These are phyloP conservation scores for Phrynosoma platyrhinos DNA, from an alignment of 2,113 vertebrate genomes.

Conservation along the genomic window DNA sequence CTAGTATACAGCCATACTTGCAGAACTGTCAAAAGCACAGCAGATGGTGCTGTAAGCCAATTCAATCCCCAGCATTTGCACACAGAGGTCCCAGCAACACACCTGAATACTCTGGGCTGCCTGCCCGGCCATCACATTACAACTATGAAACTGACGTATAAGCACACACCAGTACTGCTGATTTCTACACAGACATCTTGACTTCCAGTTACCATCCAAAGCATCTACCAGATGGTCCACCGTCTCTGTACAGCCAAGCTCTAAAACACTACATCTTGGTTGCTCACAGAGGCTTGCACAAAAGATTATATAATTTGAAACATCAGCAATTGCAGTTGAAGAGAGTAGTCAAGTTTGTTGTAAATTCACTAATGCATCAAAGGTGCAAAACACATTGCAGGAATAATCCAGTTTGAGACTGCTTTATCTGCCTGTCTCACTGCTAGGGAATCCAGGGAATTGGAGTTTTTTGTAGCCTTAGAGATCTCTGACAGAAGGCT, in stretches of 20 bases:
- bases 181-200: not conserved
- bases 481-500: no score
- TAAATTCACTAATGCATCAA: not conserved
- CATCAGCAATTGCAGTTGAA: not conserved
- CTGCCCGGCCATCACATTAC: not conserved
- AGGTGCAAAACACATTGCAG: not conserved
- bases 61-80: not conserved
- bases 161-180: not conserved
- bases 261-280: not conserved
- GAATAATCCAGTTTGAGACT: no score
- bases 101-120: not conserved
- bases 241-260: not conserved
- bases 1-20: not conserved
- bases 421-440: no score
- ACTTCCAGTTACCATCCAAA: not conserved
- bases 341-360: not conserved
- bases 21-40: not conserved
- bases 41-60: slow-evolving; percentile 31
- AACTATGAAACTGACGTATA: not conserved
- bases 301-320: not conserved
- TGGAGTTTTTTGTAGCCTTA: no score
- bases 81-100: not conserved
- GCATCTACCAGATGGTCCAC: not conserved
- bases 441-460: no score
- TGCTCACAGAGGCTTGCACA: not conserved